A percentile compares a stretch with the other conserved stretches of the same genome.
phyloP scores from a whole-genome alignment of 2,797 vertebrate species.

The Spatula clypeata region DNA sequence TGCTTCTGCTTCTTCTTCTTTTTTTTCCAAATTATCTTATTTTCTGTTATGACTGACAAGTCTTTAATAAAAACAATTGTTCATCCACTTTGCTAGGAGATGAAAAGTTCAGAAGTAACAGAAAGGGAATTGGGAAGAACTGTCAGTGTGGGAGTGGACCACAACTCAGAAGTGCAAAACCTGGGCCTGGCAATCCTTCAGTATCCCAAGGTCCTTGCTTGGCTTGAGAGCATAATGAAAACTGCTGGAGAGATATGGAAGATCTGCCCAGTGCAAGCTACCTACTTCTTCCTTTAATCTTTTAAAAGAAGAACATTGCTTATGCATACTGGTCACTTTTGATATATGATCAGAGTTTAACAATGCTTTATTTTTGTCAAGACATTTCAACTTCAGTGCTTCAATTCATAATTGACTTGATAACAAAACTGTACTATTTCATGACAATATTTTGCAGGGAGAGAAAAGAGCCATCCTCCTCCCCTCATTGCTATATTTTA shows the following conservation, averaged over 20 bases:
- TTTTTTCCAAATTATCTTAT: background rate
- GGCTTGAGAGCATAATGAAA: background rate
- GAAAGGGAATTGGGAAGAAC: background rate
- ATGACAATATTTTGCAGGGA: background rate
- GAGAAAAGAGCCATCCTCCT: background rate
- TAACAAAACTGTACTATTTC: slow-evolving; percentile 39
- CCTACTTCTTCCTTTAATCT: background rate
- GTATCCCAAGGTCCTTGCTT: background rate
- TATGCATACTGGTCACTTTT: slow-evolving; percentile 51
- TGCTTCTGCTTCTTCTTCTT: too few relatives aligned
- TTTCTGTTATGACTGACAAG: background rate
- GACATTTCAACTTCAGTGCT: background rate
- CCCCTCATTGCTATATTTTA: slow-evolving; percentile 9
- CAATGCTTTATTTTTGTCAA: slow-evolving; percentile 32
- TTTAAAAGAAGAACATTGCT: background rate
- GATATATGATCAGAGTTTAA: slow-evolving; percentile 47
- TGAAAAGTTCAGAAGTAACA: background rate
- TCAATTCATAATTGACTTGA: slow-evolving; percentile 58
- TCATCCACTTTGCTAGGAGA: background rate
- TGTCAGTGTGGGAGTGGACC: fast-evolving
- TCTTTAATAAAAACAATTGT: background rate
- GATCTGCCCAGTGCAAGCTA: background rate
- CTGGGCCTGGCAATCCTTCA: background rate
- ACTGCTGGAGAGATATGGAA: background rate
- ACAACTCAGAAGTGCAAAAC: background rate